phyloP scores from a whole-genome alignment of 2,113 vertebrate genomes.

The Columbina picui region DNA sequence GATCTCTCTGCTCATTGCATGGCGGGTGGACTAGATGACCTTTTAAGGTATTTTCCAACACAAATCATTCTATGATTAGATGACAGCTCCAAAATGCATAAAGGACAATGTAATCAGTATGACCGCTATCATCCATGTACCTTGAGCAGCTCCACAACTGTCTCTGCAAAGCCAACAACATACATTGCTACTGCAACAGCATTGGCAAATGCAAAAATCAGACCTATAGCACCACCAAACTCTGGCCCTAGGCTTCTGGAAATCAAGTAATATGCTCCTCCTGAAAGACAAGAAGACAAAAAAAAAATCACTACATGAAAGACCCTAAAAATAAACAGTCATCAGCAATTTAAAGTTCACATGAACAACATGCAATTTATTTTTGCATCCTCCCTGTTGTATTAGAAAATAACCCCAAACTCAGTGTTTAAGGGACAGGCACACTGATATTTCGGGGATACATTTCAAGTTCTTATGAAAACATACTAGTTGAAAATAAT shows the following conservation, averaged over 20 bases:
- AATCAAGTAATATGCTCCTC: constrained; percentile 97
- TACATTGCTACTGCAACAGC: constrained; percentile 99
- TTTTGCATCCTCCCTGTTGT: background rate
- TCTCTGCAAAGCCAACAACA: constrained; percentile 97
- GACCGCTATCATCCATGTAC: constrained; percentile 61
- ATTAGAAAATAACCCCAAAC: background rate
- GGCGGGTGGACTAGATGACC: background rate
- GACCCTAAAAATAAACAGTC: background rate
- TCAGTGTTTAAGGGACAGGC: background rate
- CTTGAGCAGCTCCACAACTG: constrained; percentile 88
- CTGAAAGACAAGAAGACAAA: constrained; percentile 62
- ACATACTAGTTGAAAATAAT: background rate
- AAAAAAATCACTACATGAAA: background rate
- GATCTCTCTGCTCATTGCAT: background rate
- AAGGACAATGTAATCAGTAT: background rate
- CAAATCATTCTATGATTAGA: background rate
- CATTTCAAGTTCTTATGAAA: background rate
- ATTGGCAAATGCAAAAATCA: constrained; percentile 98
- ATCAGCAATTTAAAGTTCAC: background rate
- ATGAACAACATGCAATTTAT: rapidly evolving
- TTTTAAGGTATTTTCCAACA: background rate
- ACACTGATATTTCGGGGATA: background rate
- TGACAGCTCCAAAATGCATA: background rate
- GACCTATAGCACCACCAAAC: constrained; percentile 95
- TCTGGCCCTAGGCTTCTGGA: constrained; percentile 96